phyloP scores from a whole-genome alignment of 2,797 vertebrate species.

The Odontamblyopus lacepedii region DNA sequence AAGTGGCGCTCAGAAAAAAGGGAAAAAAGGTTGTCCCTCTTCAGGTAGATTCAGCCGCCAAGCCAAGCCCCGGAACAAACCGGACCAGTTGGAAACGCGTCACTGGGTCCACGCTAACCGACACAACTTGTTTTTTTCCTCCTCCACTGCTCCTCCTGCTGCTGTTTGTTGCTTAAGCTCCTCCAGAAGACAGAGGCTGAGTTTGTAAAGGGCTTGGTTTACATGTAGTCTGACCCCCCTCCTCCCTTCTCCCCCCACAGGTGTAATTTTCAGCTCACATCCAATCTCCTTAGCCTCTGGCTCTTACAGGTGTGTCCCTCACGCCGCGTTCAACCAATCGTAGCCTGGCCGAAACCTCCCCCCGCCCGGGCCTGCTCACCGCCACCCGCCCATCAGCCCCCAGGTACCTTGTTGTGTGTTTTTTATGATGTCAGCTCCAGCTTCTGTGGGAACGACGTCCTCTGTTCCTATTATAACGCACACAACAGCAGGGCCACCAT shows the following conservation, averaged over 20 bases:
- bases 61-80: slow-evolving; percentile 59
- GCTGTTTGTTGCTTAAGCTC: slow-evolving; percentile 81
- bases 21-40: slow-evolving; percentile 57
- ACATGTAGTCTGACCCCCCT: slow-evolving; percentile 76
- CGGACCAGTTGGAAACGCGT: slow-evolving; percentile 54
- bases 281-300: slow-evolving; percentile 81
- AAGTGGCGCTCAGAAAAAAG: slow-evolving; percentile 40
- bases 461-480: slow-evolving; percentile 65
- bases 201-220: slow-evolving; percentile 89
- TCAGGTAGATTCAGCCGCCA: slow-evolving; percentile 59
- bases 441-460: slow-evolving; percentile 75
- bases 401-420: slow-evolving; percentile 76
- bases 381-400: slow-evolving; percentile 65
- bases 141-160: slow-evolving; percentile 56
- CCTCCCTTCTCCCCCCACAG: slow-evolving; percentile 74
- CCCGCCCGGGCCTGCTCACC: slow-evolving; percentile 55
- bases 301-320: slow-evolving; percentile 79
- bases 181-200: slow-evolving; percentile 88
- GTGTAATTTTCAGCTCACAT: slow-evolving; percentile 81
- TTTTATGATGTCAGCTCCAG: slow-evolving; percentile 82
- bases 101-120: slow-evolving; percentile 42
- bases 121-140: slow-evolving; percentile 55
- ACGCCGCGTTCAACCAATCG: slow-evolving; percentile 65
- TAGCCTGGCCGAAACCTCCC: slow-evolving; percentile 52
- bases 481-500: slow-evolving; percentile 53